phyloP scores from a whole-genome alignment of 2,888 invertebrate species.

The Aethes cnicana region DNA sequence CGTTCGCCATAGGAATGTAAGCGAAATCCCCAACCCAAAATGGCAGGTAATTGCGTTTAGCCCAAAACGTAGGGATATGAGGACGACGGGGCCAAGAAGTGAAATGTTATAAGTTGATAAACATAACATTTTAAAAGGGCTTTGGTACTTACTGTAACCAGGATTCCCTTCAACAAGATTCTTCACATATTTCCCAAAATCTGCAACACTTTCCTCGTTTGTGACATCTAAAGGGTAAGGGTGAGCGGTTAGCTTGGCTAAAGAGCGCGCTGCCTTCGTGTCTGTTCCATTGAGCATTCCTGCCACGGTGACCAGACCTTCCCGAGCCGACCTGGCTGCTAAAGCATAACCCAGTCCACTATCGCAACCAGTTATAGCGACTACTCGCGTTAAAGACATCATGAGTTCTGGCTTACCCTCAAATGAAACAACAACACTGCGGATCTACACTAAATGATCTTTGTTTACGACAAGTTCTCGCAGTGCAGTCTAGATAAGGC shows the following conservation, averaged over 20 bases:
- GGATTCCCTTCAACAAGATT: conserved; percentile 73
- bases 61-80: too few species aligned
- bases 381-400: conserved; percentile 67
- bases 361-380: conserved; percentile 92
- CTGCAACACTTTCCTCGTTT: conserved; percentile 78
- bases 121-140: too few species aligned
- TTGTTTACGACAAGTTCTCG: conserved; percentile 13
- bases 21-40: too few species aligned
- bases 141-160: conserved; percentile 76
- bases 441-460: conserved; percentile 10
- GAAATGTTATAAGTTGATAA: too few species aligned
- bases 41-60: too few species aligned
- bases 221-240: conserved; percentile 86
- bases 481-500: conserved; percentile 39
- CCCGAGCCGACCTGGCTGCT: conserved; percentile 83
- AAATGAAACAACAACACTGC: too few species aligned
- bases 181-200: conserved; percentile 72
- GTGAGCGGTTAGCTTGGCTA: conserved; percentile 62
- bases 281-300: conserved; percentile 84
- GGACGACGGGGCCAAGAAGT: too few species aligned
- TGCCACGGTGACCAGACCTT: conserved; percentile 89
- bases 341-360: conserved; percentile 91
- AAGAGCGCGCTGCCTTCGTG: conserved; percentile 75
- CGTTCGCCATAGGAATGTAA: too few species aligned
- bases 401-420: too few species aligned